phyloP scores from a whole-genome alignment of 2,113 vertebrate genomes.

The Micromys minutus region DNA sequence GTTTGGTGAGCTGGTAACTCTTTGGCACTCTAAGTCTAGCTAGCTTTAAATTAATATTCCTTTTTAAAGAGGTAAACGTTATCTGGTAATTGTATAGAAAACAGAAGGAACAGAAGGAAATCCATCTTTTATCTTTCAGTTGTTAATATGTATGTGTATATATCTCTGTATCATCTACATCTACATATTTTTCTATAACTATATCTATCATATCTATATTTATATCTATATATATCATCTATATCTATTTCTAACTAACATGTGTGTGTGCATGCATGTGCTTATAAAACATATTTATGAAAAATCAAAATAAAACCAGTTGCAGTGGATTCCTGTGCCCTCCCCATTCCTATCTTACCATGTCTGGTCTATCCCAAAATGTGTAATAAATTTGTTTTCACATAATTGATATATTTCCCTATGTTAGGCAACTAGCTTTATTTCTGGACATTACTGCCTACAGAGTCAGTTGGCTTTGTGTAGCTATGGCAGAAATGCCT shows the following conservation, averaged over 20 bases:
- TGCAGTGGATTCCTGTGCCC: background rate
- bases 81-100: background rate
- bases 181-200: too few relatives aligned
- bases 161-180: too few relatives aligned
- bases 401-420: background rate
- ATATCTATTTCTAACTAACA: background rate
- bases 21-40: background rate
- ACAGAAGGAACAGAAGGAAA: background rate
- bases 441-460: background rate
- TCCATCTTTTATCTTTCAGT: background rate
- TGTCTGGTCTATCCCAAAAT: background rate
- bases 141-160: background rate
- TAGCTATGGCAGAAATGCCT: background rate
- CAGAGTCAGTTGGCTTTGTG: background rate
- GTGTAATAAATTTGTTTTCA: background rate
- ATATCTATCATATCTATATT: background rate
- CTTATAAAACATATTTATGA: too few relatives aligned
- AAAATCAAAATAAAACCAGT: background rate
- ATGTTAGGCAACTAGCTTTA: background rate
- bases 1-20: slow-evolving; percentile 5
- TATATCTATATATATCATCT: background rate
- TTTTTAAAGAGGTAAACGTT: background rate
- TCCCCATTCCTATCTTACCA: background rate
- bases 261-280: too few relatives aligned
- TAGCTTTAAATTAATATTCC: slow-evolving; percentile 36